Evolutionary conservation across 2,113 vertebrate species (phyloP).

Genomic region (Siniperca knerii): DNA sequence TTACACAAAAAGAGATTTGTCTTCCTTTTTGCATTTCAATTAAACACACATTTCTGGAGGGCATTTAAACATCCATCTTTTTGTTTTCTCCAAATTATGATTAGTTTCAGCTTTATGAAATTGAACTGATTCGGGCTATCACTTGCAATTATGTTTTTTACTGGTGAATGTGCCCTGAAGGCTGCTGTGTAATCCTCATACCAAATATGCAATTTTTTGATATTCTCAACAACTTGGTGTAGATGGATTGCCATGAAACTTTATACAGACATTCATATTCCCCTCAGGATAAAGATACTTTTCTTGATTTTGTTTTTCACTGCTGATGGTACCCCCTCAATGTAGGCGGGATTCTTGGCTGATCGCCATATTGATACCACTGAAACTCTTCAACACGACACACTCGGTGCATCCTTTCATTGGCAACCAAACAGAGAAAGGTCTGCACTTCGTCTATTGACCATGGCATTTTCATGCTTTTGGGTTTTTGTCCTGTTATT

Average conservation of each 20-base stretch:
- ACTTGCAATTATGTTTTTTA: constrained; percentile 24
- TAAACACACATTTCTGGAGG: background rate
- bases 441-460: too few species aligned
- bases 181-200: background rate
- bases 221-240: too few species aligned
- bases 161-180: background rate
- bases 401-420: too few species aligned
- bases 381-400: too few species aligned
- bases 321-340: too few species aligned
- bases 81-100: constrained; percentile 25
- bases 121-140: background rate
- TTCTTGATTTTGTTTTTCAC: too few species aligned
- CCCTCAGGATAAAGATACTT: too few species aligned
- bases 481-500: too few species aligned
- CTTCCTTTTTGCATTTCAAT: background rate
- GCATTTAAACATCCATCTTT: background rate
- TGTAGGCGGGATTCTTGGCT: too few species aligned
- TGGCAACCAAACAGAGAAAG: too few species aligned
- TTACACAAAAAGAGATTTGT: constrained; percentile 6
- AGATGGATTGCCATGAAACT: background rate
- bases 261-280: background rate
- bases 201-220: constrained; percentile 20
- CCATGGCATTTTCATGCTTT: too few species aligned
- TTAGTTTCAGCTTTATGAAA: constrained; percentile 17
- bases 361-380: too few species aligned